Conservation (phyloP, 2,797 vertebrate species). For the Helicolenus hilgendorfi region DNA sequence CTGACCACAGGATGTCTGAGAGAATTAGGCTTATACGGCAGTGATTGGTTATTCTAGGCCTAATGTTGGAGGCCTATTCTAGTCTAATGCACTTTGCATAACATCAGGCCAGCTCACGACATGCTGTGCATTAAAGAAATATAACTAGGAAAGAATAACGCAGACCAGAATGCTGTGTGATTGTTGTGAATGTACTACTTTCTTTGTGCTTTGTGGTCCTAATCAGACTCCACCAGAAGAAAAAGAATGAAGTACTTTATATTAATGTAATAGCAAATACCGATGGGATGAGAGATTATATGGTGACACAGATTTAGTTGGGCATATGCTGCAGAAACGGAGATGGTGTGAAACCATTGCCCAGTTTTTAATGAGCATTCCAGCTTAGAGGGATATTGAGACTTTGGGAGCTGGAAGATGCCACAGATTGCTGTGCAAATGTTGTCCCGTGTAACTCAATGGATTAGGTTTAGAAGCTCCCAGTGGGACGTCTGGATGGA, state of each 20-base stretch:
- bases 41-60: constrained; percentile 72
- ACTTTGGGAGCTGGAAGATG: constrained; percentile 68
- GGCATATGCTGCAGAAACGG: constrained; percentile 62
- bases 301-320: constrained; percentile 63
- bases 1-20: constrained; percentile 69
- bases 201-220: constrained; percentile 13
- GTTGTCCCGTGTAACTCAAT: constrained; percentile 60
- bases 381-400: constrained; percentile 72
- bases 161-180: neutral
- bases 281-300: constrained; percentile 73
- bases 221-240: constrained; percentile 43
- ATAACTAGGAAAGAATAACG: constrained; percentile 9
- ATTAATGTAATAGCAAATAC: constrained; percentile 54
- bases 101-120: constrained; percentile 40
- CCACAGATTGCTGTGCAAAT: constrained; percentile 69
- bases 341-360: constrained; percentile 50
- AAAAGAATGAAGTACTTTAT: constrained; percentile 49
- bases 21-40: constrained; percentile 74
- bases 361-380: constrained; percentile 74
- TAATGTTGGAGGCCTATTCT: constrained; percentile 51
- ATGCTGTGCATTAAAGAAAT: neutral
- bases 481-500: constrained; percentile 36
- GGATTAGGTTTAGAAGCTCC: constrained; percentile 68
- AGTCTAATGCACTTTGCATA: constrained; percentile 53
- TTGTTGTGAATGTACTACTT: neutral